Evolutionary conservation across 2,888 invertebrate genomes (phyloP).

Genomic region (Dolichomitus sp.): DNA sequence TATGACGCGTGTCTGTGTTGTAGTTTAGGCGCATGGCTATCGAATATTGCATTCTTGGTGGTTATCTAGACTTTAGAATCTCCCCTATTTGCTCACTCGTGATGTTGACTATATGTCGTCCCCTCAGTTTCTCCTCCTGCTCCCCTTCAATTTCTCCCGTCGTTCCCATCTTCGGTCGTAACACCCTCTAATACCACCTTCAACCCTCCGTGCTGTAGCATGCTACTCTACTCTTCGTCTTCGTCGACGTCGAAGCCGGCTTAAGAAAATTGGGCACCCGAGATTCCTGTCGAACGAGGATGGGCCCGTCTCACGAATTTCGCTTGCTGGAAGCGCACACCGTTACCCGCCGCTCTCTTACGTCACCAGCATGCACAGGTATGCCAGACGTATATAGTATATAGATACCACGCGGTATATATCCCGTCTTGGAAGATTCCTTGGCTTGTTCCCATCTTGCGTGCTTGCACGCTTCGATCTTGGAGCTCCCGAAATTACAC

Average conservation of each 20-base stretch:
- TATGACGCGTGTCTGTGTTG: background rate
- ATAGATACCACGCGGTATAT: slow-evolving; percentile 23
- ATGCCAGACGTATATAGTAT: slow-evolving; percentile 6
- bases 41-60: background rate
- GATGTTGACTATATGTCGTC: no score
- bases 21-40: background rate
- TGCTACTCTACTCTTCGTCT: slow-evolving; percentile 10
- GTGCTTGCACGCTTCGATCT: slow-evolving; percentile 15
- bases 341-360: slow-evolving; percentile 17
- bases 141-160: background rate
- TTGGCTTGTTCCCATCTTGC: slow-evolving; percentile 9
- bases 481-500: slow-evolving; percentile 34
- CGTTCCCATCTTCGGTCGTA: background rate
- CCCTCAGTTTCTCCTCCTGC: background rate
- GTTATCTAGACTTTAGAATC: background rate
- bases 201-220: background rate
- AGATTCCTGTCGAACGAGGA: slow-evolving; percentile 5
- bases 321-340: background rate
- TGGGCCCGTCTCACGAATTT: slow-evolving; percentile 10
- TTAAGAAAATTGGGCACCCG: slow-evolving; percentile 27
- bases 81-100: background rate
- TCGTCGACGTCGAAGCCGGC: slow-evolving; percentile 13
- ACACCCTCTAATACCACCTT: slow-evolving; percentile 14
- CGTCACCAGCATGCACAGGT: slow-evolving; percentile 19
- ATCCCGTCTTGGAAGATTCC: slow-evolving; percentile 27